Percentiles rank a stretch among this genome's conserved stretches.
Evolutionary conservation across 1,140 invertebrate species (phyloP).

Genomic region (Nasonia vitripennis): DNA sequence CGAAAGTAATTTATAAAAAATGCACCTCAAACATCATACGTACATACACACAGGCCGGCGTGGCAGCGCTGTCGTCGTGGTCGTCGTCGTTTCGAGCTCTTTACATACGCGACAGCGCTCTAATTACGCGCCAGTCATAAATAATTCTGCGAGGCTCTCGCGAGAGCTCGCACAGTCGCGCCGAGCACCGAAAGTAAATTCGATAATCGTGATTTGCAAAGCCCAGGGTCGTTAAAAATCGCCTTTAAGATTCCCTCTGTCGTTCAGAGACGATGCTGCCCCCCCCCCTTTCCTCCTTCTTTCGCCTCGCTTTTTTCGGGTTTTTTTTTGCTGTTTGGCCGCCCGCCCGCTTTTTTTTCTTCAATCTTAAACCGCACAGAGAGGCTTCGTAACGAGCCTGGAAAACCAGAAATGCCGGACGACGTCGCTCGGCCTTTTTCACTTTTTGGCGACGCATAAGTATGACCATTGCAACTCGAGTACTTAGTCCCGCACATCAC

Average conservation of each 20-base stretch:
- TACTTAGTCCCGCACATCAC: slow-evolving; percentile 34
- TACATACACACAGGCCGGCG: neutral
- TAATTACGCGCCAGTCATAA: slow-evolving; percentile 47
- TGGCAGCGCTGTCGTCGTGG: neutral
- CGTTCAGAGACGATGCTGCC: slow-evolving; percentile 44
- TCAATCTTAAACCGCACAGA: neutral
- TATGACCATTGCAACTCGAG: slow-evolving; percentile 27
- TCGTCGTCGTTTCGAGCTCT: slow-evolving; percentile 14
- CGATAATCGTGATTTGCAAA: slow-evolving; percentile 49
- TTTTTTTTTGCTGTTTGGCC: neutral
- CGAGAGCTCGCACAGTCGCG: neutral
- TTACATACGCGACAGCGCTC: slow-evolving; percentile 43
- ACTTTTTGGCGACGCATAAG: slow-evolving; percentile 32
- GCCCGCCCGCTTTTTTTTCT: slow-evolving; percentile 44
- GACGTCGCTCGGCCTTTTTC: slow-evolving; percentile 42
- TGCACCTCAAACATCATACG: neutral
- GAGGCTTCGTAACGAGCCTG: slow-evolving; percentile 43
- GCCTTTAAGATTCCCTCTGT: slow-evolving; percentile 50
- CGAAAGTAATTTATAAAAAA: slow-evolving; percentile 50
- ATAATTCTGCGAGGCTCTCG: slow-evolving; percentile 31
- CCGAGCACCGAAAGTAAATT: slow-evolving; percentile 48
- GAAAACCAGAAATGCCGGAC: slow-evolving; percentile 48
- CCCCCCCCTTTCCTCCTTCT: neutral
- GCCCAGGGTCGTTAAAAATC: slow-evolving; percentile 48
- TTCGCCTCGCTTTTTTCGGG: slow-evolving; percentile 1